Evolutionary conservation across 2,113 vertebrate species (phyloP), one percentile per base, ranked within the genome.

Genomic region (Etheostoma spectabile): DNA sequence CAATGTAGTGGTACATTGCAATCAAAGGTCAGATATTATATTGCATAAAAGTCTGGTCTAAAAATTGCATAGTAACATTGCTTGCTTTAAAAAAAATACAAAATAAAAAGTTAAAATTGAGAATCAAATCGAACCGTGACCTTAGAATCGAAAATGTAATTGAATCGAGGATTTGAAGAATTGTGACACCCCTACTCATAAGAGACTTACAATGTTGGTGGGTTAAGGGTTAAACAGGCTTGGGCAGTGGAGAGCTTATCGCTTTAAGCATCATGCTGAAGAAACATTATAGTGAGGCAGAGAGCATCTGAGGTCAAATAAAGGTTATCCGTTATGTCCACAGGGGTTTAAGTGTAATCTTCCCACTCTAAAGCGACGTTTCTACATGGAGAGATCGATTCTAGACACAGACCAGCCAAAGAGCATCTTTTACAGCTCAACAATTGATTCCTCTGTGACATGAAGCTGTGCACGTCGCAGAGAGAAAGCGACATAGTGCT

Each of bases 371-470:
- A 73, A 60, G 30, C 38, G 66, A 30, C 38, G 42, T 62, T 72
- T 68, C 57, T 55, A 45, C 21, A 67, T 59, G 46, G 66, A 77
- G 30, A 57, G 22, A 78, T n/a, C 68, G 11, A 33, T 62, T 65
- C 16, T 59, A 5, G 35, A 22, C 19, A 48, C 19, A 3, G 24
- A 18, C 45, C 48, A 52, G 22, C 21, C 30, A 79, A 63, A 83
- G 46, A 56, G 68, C 61, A 61, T 53, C 46, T 79, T 60, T 52
- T 56, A 30, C 1, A 74, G 0, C 45, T 45, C 14, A 30, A 64
- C 52, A 57, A 14, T 30, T 56, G 27, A 42, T 49, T 61, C 35
- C 24, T 77, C n/a, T 74, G 16, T 18, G 24, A 63, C 52, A 19
- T 67, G 56, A 78, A 33, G 52, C 35, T 27, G 18, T 62, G 27